Conservation (phyloP, 1,140 invertebrate genomes). For the Diorhabda elongata region DNA sequence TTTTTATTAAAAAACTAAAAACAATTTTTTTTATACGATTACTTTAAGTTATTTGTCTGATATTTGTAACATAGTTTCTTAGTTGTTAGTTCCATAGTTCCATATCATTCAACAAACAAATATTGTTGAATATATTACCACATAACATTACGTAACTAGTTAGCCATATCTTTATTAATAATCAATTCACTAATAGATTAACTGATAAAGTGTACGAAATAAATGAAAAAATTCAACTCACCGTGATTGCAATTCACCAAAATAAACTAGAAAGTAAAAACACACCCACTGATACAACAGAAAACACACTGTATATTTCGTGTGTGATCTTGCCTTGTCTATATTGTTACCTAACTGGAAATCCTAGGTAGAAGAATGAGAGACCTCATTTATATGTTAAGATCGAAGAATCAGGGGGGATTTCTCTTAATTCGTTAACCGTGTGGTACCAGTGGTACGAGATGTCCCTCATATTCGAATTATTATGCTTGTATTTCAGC, state of each 20-base stretch:
- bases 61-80: no score
- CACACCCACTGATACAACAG: conserved; percentile 29
- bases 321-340: conserved; percentile 30
- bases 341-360: conserved; percentile 28
- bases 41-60: no score
- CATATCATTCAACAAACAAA: no score
- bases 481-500: background rate
- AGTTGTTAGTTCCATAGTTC: no score
- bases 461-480: background rate
- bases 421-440: background rate
- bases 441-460: conserved; percentile 4
- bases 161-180: no score
- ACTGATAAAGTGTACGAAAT: background rate
- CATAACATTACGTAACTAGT: no score
- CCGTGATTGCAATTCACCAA: conserved; percentile 12
- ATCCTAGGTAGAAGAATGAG: conserved; percentile 29
- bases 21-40: no score
- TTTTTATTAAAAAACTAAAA: no score
- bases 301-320: conserved; percentile 19
- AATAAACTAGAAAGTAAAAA: conserved; percentile 23
- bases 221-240: conserved; percentile 6
- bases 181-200: background rate
- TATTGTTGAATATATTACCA: no score
- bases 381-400: conserved; percentile 28
- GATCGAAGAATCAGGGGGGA: conserved; percentile 12